A percentile compares a stretch with the other conserved stretches of the same genome.
These are phyloP conservation scores for Nannospalax galili DNA, from an alignment of 2,113 vertebrate genomes.

Conservation along the genomic window DNA sequence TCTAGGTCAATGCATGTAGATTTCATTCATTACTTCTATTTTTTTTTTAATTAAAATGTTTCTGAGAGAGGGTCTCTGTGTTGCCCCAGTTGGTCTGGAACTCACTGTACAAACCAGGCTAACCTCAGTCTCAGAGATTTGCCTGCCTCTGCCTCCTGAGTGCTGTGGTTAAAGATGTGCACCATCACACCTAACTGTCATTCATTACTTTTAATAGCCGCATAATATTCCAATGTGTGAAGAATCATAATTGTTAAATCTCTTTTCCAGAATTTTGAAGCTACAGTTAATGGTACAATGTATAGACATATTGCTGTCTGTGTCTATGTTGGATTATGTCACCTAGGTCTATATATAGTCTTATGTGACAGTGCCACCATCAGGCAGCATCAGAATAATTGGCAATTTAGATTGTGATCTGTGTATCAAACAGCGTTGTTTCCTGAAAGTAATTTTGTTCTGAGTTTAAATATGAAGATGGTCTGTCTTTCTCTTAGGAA, in stretches of 20 bases:
- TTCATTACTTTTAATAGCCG: not conserved
- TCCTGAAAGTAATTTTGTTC: not conserved
- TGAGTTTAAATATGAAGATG: not conserved
- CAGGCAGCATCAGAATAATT: not conserved
- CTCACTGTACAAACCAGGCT: no score
- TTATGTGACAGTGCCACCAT: not conserved
- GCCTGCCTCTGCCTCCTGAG: no score
- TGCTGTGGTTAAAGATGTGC: no score
- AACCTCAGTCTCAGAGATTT: no score
- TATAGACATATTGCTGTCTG: not conserved
- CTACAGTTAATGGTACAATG: not conserved
- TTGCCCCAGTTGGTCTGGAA: no score
- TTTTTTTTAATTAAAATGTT: no score
- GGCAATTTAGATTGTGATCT: not conserved
- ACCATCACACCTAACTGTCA: no score
- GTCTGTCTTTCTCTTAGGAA: slow-evolving; percentile 10
- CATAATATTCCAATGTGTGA: not conserved
- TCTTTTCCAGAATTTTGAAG: slow-evolving; percentile 22
- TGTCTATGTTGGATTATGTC: not conserved
- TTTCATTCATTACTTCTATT: not conserved
- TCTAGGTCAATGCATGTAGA: not conserved
- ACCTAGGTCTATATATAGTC: not conserved
- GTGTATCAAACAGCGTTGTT: not conserved
- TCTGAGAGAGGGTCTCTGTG: no score
- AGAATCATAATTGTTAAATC: not conserved